A percentile compares a stretch with the other conserved stretches of the same genome.
These are phyloP conservation scores for Enoplosus armatus DNA, from an alignment of 2,797 vertebrate genomes.

Conservation along the genomic window DNA sequence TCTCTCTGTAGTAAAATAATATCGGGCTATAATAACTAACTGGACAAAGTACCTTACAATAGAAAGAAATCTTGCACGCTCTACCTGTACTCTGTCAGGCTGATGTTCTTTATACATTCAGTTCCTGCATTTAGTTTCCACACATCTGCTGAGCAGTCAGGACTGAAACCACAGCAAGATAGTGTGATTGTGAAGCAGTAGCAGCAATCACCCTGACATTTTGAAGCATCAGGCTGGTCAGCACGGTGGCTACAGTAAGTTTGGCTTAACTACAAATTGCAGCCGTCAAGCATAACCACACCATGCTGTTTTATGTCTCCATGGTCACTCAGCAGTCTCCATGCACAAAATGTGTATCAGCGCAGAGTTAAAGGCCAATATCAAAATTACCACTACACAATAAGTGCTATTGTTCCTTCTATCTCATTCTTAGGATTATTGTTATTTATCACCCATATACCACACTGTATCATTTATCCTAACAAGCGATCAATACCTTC, in stretches of 20 bases:
- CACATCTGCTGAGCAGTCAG: not conserved
- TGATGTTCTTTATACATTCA: not conserved
- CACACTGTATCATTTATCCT: slow-evolving; percentile 44
- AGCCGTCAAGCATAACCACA: not conserved
- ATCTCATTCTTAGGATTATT: slow-evolving; percentile 24
- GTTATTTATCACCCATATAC: slow-evolving; percentile 26
- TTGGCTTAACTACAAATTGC: slow-evolving; percentile 9
- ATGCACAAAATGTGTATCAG: not conserved
- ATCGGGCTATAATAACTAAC: no score
- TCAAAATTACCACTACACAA: not conserved
- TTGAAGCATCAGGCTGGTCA: not conserved
- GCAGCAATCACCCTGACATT: slow-evolving; percentile 4
- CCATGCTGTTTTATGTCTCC: slow-evolving; percentile 4
- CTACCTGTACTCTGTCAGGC: not conserved
- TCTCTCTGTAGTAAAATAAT: no score
- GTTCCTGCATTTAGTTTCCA: not conserved
- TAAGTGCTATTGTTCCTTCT: not conserved
- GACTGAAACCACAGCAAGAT: not conserved
- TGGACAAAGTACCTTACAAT: not conserved
- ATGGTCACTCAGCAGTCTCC: not conserved
- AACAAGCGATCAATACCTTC: slow-evolving; percentile 46
- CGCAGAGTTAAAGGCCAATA: slow-evolving; percentile 9
- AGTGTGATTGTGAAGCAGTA: not conserved
- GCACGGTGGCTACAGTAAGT: not conserved
- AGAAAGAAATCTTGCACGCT: not conserved